These are phyloP conservation scores for Limenitis camilla DNA, from an alignment of 2,888 invertebrate genomes.

Conservation along the genomic window DNA sequence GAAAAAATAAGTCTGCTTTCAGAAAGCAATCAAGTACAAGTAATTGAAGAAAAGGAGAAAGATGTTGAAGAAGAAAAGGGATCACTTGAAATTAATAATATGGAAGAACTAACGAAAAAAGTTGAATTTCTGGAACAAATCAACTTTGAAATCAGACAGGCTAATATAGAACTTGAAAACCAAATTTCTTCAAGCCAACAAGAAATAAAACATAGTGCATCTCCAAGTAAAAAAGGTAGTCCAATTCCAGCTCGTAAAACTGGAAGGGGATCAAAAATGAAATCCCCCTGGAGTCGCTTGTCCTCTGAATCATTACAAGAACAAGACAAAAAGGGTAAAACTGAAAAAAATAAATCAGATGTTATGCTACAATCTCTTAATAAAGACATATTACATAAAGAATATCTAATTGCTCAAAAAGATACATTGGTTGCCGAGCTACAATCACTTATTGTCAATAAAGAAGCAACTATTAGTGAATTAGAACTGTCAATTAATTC, in stretches of 20 bases:
- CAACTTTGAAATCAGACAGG: slow-evolving; percentile 69
- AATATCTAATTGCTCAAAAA: slow-evolving; percentile 58
- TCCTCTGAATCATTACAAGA: slow-evolving; percentile 56
- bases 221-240: slow-evolving; percentile 54
- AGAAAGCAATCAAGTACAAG: slow-evolving; percentile 17
- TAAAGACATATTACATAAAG: slow-evolving; percentile 66
- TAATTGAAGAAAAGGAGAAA: slow-evolving; percentile 37
- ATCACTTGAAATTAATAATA: slow-evolving; percentile 61
- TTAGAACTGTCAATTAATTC: slow-evolving; percentile 26
- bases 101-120: slow-evolving; percentile 62
- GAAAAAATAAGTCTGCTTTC: slow-evolving; percentile 42
- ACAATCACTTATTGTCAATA: slow-evolving; percentile 31
- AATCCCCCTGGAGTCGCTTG: slow-evolving; percentile 65
- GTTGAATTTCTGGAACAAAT: slow-evolving; percentile 69
- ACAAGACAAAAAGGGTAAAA: slow-evolving; percentile 55
- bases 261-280: slow-evolving; percentile 57
- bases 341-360: slow-evolving; percentile 53
- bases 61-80: slow-evolving; percentile 78
- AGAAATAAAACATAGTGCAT: slow-evolving; percentile 43
- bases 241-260: slow-evolving; percentile 58
- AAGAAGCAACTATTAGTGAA: slow-evolving; percentile 32
- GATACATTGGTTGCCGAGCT: slow-evolving; percentile 59
- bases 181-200: slow-evolving; percentile 51
- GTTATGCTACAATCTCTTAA: slow-evolving; percentile 60
- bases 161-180: slow-evolving; percentile 70